Percentiles rank a stretch among this genome's conserved stretches.
Evolutionary conservation across 2,888 invertebrate genomes (phyloP).

Genomic region (Aethes cnicana): DNA sequence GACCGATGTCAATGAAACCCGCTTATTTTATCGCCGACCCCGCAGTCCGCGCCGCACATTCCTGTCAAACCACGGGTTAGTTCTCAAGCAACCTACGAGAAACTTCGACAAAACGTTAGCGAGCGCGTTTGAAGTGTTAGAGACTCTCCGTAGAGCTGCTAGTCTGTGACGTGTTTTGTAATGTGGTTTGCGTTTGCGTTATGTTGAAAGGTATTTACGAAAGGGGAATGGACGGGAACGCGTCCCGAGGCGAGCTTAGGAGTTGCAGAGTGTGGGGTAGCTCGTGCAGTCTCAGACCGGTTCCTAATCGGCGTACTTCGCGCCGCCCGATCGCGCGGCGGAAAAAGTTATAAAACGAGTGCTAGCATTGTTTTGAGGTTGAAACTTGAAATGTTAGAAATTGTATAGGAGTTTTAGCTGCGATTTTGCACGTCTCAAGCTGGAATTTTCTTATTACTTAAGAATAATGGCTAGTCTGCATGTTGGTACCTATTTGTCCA

Average conservation of each 20-base stretch:
- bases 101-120: constrained; percentile 44
- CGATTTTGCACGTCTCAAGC: too few species aligned
- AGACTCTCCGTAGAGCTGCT: constrained; percentile 37
- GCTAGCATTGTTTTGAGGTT: constrained; percentile 34
- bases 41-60: constrained; percentile 44
- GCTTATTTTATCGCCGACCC: constrained; percentile 62
- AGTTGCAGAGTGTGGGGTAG: constrained; percentile 62
- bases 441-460: too few species aligned
- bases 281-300: constrained; percentile 62
- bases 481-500: too few species aligned
- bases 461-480: too few species aligned
- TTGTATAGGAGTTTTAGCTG: neutral
- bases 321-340: constrained; percentile 56
- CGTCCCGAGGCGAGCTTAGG: constrained; percentile 45
- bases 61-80: constrained; percentile 43
- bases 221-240: constrained; percentile 46
- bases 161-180: constrained; percentile 40
- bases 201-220: constrained; percentile 39
- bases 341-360: constrained; percentile 71
- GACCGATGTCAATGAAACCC: constrained; percentile 72
- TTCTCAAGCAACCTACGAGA: constrained; percentile 37
- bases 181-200: constrained; percentile 47
- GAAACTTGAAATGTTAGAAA: constrained; percentile 9
- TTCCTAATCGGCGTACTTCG: constrained; percentile 71
- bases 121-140: constrained; percentile 44